Conservation (phyloP, 2,113 vertebrate species). For the Candoia aspera region DNA sequence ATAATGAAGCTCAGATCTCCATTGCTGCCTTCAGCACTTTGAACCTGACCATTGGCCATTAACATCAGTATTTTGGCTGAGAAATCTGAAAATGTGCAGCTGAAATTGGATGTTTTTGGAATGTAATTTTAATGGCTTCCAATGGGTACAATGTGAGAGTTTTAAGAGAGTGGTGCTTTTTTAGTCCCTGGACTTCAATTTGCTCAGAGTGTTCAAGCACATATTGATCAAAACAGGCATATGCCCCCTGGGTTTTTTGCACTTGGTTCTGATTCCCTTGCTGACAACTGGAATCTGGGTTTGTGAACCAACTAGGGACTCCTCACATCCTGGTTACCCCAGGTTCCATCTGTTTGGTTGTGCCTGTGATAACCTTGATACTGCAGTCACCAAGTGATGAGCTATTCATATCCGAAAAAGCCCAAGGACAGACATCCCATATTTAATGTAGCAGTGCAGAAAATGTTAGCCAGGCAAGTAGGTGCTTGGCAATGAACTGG, state of each 20-base stretch:
- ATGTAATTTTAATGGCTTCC: neutral
- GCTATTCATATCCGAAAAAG: neutral
- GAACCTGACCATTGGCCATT: neutral
- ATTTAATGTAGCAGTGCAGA: constrained; percentile 37
- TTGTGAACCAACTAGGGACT: neutral
- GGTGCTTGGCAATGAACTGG: constrained; percentile 53
- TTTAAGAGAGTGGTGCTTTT: neutral
- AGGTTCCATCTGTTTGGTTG: neutral
- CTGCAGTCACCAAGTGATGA: neutral
- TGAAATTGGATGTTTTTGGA: neutral
- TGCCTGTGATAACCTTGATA: neutral
- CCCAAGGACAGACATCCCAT: neutral
- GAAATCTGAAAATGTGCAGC: neutral
- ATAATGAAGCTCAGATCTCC: neutral
- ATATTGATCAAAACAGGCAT: neutral
- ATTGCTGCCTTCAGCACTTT: neutral
- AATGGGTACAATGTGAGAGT: neutral
- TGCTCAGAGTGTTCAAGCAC: neutral
- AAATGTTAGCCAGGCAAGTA: constrained; percentile 54
- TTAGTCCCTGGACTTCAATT: neutral
- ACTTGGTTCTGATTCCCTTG: neutral
- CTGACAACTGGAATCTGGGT: neutral
- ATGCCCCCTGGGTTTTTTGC: neutral
- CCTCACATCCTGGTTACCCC: neutral
- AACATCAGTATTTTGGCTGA: neutral